Conservation (phyloP, 2,888 invertebrate species). For the Muschampia plurimacula region DNA sequence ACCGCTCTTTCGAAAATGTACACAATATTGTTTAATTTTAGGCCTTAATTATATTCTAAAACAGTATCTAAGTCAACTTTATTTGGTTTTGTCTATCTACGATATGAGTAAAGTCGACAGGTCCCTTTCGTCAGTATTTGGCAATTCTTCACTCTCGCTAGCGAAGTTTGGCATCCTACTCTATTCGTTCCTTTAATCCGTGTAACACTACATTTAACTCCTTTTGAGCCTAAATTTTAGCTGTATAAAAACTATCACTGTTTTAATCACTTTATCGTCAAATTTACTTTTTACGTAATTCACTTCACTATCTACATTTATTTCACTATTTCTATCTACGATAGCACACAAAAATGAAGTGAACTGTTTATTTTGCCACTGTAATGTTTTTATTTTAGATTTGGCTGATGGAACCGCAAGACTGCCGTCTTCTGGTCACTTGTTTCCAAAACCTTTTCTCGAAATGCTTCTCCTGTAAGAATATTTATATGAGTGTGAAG, state of each 20-base stretch:
- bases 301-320: conserved; percentile 43
- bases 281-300: conserved; percentile 38
- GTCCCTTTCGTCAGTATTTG: conserved; percentile 76
- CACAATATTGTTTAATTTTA: conserved; percentile 47
- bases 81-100: conserved; percentile 61
- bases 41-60: conserved; percentile 47
- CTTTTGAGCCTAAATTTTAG: neutral
- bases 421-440: conserved; percentile 89
- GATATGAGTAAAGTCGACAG: conserved; percentile 78
- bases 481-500: conserved; percentile 45
- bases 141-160: conserved; percentile 63
- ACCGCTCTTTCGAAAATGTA: conserved; percentile 55
- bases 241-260: conserved; percentile 18
- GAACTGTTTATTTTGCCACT: conserved; percentile 45
- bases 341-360: conserved; percentile 14
- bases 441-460: conserved; percentile 93
- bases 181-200: conserved; percentile 19
- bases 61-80: conserved; percentile 45
- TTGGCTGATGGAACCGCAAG: conserved; percentile 80
- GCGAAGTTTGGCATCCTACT: conserved; percentile 64
- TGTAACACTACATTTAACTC: conserved; percentile 12
- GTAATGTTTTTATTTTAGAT: conserved; percentile 58
- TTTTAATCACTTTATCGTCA: conserved; percentile 9
- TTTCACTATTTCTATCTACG: conserved; percentile 28
- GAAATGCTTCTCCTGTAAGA: conserved; percentile 90